These are phyloP conservation scores for Drosophila imparisetae DNA, from an alignment of 2,888 invertebrate genomes.

Conservation along the genomic window DNA sequence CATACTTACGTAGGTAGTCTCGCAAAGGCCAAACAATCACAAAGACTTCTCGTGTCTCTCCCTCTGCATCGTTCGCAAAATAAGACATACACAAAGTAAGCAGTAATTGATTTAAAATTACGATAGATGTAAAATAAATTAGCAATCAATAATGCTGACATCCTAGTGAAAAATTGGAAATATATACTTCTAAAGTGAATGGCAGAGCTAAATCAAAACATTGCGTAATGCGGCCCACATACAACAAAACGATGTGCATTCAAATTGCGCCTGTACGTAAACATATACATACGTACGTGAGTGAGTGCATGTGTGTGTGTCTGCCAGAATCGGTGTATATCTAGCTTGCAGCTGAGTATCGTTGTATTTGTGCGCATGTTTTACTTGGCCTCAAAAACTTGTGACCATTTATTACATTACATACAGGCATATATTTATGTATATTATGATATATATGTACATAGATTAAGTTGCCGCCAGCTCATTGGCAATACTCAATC, in stretches of 20 bases:
- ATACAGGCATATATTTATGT: constrained; percentile 2
- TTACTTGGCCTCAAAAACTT: constrained; percentile 67
- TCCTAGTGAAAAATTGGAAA: background rate
- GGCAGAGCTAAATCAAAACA: constrained; percentile 50
- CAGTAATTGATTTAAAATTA: constrained; percentile 20
- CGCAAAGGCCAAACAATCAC: constrained; percentile 66
- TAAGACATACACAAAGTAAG: constrained; percentile 58
- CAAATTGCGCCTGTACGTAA: constrained; percentile 40
- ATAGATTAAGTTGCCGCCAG: constrained; percentile 24
- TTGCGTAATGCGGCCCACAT: constrained; percentile 62
- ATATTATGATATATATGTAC: constrained; percentile 1
- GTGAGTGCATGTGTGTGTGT: constrained; percentile 7
- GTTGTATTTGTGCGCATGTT: constrained; percentile 59
- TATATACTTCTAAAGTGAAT: constrained; percentile 31
- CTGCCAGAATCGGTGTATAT: constrained; percentile 27
- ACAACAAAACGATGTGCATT: constrained; percentile 61
- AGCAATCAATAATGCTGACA: background rate
- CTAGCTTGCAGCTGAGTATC: constrained; percentile 47
- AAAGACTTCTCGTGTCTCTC: constrained; percentile 36
- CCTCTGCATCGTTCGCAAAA: constrained; percentile 38
- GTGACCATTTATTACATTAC: constrained; percentile 38
- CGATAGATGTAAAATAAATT: background rate
- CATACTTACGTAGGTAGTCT: constrained; percentile 51
- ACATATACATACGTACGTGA: constrained; percentile 9
- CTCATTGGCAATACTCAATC: constrained; percentile 58